phyloP scores from a whole-genome alignment of 2,888 invertebrate genomes.

The Volucella inanis region DNA sequence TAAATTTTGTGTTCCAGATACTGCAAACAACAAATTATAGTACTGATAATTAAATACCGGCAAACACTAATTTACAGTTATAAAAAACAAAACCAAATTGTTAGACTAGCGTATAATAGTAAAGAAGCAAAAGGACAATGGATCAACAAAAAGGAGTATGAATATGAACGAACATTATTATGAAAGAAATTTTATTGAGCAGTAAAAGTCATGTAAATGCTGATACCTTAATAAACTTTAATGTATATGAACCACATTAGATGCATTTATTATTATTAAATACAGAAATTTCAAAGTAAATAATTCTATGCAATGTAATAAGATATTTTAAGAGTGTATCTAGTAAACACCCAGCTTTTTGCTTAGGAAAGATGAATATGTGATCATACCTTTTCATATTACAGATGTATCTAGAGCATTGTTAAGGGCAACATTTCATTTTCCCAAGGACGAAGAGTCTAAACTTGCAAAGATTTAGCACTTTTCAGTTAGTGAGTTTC shows the following conservation, averaged over 20 bases:
- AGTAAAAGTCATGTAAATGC: conserved; percentile 47
- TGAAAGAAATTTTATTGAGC: conserved; percentile 37
- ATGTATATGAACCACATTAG: conserved; percentile 6
- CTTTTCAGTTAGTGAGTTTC: no score
- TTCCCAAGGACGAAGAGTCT: no score
- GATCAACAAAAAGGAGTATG: conserved; percentile 13
- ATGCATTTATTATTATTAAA: not conserved
- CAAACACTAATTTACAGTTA: conserved; percentile 57
- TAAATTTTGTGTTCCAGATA: conserved; percentile 55
- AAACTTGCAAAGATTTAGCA: no score
- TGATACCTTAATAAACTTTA: conserved; percentile 57
- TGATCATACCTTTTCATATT: no score
- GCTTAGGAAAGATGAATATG: no score
- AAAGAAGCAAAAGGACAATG: conserved; percentile 23
- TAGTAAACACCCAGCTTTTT: no score
- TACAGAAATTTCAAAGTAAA: no score
- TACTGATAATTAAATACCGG: conserved; percentile 36
- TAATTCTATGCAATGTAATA: no score
- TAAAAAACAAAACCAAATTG: conserved; percentile 57
- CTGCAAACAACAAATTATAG: conserved; percentile 26
- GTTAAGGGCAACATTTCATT: no score
- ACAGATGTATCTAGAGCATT: no score
- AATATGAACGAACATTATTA: conserved; percentile 32
- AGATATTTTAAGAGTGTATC: no score
- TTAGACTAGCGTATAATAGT: conserved; percentile 31